A percentile compares a stretch with the other conserved stretches of the same genome.
phyloP scores from a whole-genome alignment of 2,888 invertebrate species.

The Tuberolachnus salignus region DNA sequence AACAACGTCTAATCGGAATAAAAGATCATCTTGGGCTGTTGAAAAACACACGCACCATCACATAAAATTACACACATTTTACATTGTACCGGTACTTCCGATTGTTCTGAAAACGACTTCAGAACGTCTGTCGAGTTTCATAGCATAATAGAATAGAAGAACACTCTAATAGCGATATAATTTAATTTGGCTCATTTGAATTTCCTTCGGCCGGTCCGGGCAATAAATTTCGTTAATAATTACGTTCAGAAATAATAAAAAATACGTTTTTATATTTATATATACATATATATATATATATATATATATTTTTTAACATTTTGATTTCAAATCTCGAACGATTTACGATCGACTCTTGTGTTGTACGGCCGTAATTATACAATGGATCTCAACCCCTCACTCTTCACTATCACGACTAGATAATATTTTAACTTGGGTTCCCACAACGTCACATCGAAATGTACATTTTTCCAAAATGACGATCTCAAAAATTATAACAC shows the following conservation, averaged over 20 bases:
- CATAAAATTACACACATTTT: not conserved
- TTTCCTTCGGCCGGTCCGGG: not conserved
- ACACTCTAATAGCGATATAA: no score
- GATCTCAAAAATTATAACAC: no score
- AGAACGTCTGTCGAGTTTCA: not conserved
- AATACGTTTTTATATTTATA: not conserved
- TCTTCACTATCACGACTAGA: not conserved
- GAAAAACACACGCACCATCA: not conserved
- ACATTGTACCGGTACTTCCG: not conserved
- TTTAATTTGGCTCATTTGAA: not conserved
- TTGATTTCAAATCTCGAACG: not conserved
- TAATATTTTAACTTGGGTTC: not conserved
- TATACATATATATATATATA: no score
- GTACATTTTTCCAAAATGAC: not conserved
- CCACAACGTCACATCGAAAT: not conserved
- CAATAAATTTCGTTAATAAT: not conserved
- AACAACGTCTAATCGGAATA: not conserved
- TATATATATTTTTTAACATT: no score
- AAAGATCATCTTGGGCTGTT: not conserved
- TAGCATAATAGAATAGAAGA: no score
- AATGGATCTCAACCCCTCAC: not conserved
- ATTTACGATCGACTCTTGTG: constrained; percentile 20
- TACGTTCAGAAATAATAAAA: not conserved
- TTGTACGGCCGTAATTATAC: not conserved
- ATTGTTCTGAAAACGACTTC: not conserved